Evolutionary conservation across 1,140 invertebrate species (phyloP).

Genomic region (Belonocnema kinseyi): DNA sequence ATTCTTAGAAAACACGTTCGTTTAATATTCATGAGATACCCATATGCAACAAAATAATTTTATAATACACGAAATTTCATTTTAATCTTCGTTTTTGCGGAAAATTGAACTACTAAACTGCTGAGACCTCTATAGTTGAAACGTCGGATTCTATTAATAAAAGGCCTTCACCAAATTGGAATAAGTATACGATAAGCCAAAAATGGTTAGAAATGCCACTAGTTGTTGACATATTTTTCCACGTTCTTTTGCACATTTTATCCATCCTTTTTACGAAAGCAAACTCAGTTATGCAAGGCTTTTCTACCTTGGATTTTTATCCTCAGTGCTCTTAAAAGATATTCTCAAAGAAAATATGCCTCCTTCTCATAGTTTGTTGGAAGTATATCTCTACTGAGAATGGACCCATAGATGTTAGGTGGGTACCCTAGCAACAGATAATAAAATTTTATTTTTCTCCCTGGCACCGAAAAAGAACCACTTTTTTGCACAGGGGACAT

Average conservation of each 20-base stretch:
- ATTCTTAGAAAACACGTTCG: no score
- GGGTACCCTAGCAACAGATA: constrained; percentile 6
- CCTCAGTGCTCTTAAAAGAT: constrained; percentile 16
- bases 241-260: not conserved
- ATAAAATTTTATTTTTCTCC: constrained; percentile 11
- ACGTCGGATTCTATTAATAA: no score
- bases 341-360: constrained; percentile 3
- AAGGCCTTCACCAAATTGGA: no score
- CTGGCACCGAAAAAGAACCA: not conserved
- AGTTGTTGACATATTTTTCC: not conserved
- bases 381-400: not conserved
- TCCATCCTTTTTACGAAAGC: not conserved
- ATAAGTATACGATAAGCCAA: not conserved
- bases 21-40: no score
- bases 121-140: no score
- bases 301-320: constrained; percentile 1
- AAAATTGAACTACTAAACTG: no score
- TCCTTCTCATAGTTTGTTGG: not conserved
- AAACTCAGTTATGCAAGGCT: not conserved
- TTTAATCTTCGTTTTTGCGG: no score
- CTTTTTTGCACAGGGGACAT: not conserved
- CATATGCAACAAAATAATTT: no score
- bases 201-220: not conserved
- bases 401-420: not conserved
- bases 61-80: no score